phyloP scores from a whole-genome alignment of 2,113 vertebrate species.

The Eolophus roseicapilla region DNA sequence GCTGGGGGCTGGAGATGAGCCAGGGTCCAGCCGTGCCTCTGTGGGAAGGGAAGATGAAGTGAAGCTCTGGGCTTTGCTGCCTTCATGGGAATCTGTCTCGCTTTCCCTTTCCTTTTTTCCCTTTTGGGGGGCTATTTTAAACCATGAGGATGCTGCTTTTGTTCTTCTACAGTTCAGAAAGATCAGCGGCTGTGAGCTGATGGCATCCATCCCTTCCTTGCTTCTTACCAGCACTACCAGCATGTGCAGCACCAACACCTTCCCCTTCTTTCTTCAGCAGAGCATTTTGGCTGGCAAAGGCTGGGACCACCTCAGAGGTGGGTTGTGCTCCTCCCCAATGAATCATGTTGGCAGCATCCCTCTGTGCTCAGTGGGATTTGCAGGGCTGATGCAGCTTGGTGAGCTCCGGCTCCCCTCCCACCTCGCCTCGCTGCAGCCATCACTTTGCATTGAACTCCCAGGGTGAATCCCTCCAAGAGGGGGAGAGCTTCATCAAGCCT shows the following conservation, averaged over 20 bases:
- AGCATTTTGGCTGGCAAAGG: neutral
- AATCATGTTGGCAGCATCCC: neutral
- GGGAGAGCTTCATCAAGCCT: neutral
- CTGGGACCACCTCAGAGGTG: neutral
- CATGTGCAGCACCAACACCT: fast-evolving
- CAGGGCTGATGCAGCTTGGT: neutral
- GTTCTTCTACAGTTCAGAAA: neutral
- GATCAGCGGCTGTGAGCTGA: neutral
- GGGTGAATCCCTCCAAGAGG: neutral
- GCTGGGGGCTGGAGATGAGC: constrained; percentile 1
- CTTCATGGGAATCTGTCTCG: neutral
- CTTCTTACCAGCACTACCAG: neutral
- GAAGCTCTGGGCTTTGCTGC: neutral
- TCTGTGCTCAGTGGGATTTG: neutral
- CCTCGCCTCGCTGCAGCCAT: neutral
- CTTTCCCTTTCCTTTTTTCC: neutral
- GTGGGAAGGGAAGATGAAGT: neutral
- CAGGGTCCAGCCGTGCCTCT: neutral
- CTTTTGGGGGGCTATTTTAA: neutral
- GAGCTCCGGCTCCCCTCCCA: neutral
- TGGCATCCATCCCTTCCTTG: neutral
- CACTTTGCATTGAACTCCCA: fast-evolving
- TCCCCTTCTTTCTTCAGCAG: neutral
- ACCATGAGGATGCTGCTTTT: neutral
- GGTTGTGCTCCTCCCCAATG: neutral